Conservation (phyloP, 2,888 invertebrate species). For the Capitulum mitella region DNA sequence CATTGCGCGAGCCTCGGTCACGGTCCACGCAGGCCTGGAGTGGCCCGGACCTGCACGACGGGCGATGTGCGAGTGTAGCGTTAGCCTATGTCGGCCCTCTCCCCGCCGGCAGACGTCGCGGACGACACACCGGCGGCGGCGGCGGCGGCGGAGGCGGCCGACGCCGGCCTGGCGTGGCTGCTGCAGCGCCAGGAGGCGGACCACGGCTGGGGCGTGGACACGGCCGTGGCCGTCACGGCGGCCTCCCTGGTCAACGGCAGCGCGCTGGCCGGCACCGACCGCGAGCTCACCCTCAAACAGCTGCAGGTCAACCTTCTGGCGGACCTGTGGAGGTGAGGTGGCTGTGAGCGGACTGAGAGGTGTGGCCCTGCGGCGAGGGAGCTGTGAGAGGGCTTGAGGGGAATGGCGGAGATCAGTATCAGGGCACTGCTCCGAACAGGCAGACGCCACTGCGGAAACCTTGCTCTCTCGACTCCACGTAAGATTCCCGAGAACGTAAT, state of each 20-base stretch:
- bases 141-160: conserved; percentile 31
- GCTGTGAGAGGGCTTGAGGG: no score
- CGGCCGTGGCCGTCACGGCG: conserved; percentile 71
- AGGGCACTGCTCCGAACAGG: no score
- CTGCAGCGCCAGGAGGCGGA: conserved; percentile 49
- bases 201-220: conserved; percentile 66
- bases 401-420: no score
- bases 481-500: no score
- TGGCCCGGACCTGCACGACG: no score
- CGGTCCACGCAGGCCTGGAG: no score
- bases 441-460: no score
- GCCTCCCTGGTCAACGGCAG: conserved; percentile 52
- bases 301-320: conserved; percentile 79
- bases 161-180: conserved; percentile 49
- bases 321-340: conserved; percentile 66
- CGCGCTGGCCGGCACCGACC: conserved; percentile 49
- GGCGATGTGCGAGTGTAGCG: no score
- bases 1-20: no score
- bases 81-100: background rate
- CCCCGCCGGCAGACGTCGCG: background rate
- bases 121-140: conserved; percentile 4
- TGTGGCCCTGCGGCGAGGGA: no score
- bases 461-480: no score
- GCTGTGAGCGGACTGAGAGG: background rate
- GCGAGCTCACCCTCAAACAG: conserved; percentile 72